Percentiles rank a stretch among this genome's conserved stretches.
Evolutionary conservation across 2,113 vertebrate genomes (phyloP).

Genomic region (Piliocolobus tephrosceles): DNA sequence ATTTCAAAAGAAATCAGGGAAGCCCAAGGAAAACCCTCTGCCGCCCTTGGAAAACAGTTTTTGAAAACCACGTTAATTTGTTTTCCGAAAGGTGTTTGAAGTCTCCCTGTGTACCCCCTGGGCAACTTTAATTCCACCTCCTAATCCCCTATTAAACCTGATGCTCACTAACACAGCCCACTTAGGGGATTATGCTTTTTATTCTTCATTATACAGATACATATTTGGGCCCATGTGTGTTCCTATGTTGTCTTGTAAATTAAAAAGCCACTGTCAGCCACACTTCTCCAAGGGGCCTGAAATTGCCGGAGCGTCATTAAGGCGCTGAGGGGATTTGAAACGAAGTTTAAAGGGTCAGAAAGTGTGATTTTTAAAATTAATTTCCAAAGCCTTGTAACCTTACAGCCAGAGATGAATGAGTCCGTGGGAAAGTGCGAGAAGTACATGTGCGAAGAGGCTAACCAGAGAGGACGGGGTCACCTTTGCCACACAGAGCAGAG

Average conservation of each 20-base stretch:
- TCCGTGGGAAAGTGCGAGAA: conserved; percentile 57
- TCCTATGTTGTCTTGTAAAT: conserved; percentile 61
- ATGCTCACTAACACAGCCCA: conserved; percentile 76
- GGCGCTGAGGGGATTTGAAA: conserved; percentile 70
- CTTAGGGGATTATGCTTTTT: conserved; percentile 78
- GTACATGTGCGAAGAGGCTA: not conserved
- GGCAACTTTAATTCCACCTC: conserved; percentile 82
- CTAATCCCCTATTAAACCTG: conserved; percentile 79
- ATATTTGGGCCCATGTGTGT: conserved; percentile 58
- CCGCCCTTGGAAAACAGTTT: conserved; percentile 57
- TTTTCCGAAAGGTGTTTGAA: conserved; percentile 81
- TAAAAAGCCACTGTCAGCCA: conserved; percentile 77
- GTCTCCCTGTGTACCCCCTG: conserved; percentile 46
- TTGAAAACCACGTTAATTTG: conserved; percentile 74
- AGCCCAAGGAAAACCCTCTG: conserved; percentile 64
- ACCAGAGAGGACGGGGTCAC: not conserved
- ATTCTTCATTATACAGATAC: conserved; percentile 80
- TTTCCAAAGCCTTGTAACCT: conserved; percentile 69
- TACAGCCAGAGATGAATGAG: conserved; percentile 75
- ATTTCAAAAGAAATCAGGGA: conserved; percentile 69
- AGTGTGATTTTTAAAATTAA: conserved; percentile 77
- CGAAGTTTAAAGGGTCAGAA: conserved; percentile 78
- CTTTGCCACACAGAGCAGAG: not conserved
- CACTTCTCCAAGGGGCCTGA: conserved; percentile 70
- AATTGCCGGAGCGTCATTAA: conserved; percentile 72